phyloP scores from a whole-genome alignment of 2,113 vertebrate genomes.

The Phyllostomus hastatus region DNA sequence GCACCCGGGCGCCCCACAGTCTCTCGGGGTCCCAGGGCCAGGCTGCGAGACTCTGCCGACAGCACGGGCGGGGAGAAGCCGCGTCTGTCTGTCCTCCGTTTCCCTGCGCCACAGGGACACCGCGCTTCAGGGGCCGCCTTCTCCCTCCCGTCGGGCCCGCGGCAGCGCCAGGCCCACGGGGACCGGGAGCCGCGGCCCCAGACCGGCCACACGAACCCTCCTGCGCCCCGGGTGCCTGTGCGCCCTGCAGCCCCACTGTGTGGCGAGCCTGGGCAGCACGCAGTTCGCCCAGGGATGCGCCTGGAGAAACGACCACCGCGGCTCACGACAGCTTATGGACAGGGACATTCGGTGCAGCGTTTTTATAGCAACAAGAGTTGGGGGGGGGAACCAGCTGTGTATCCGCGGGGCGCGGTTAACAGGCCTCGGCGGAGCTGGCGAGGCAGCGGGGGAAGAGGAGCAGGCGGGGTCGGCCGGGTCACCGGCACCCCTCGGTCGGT shows the following conservation, averaged over 20 bases:
- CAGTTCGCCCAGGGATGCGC: neutral
- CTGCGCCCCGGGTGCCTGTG: accelerated
- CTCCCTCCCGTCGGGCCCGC: accelerated
- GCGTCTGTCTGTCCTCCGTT: neutral
- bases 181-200: neutral
- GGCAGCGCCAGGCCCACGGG: accelerated
- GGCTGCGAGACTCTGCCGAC: neutral
- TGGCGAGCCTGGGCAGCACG: neutral
- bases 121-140: accelerated
- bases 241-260: accelerated
- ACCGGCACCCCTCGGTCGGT: no score
- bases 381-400: neutral
- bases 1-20: neutral
- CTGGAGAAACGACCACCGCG: neutral
- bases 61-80: neutral
- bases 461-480: no score
- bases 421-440: accelerated
- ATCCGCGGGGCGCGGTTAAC: no score
- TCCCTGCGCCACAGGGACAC: no score
- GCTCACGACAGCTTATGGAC: neutral
- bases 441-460: accelerated
- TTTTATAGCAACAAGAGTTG: neutral
- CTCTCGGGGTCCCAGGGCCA: neutral
- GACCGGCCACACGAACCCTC: neutral
- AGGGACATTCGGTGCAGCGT: neutral